Conservation (phyloP, 2,797 vertebrate species). For the Dromococcyx pavoninus region DNA sequence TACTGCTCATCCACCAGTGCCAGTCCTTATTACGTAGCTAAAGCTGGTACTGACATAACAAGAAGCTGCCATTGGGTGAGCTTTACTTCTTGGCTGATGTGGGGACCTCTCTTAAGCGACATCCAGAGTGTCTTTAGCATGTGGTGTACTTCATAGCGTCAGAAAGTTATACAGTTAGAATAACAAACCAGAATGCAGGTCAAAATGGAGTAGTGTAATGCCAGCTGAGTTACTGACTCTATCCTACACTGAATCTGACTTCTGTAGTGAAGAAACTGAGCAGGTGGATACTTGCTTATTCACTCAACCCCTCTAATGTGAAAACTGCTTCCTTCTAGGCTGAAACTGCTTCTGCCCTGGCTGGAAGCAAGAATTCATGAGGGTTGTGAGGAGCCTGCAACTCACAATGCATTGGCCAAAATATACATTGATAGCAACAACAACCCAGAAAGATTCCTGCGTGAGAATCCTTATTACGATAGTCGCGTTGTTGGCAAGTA, state of each 20-base stretch:
- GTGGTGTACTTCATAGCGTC: background rate
- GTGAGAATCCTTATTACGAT: slow-evolving; percentile 96
- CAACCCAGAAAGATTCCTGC: slow-evolving; percentile 95
- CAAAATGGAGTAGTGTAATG: background rate
- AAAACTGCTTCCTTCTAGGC: slow-evolving; percentile 70
- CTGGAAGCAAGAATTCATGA: slow-evolving; percentile 97
- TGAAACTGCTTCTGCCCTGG: slow-evolving; percentile 97
- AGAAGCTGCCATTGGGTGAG: background rate
- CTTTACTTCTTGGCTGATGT: background rate
- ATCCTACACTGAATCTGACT: background rate
- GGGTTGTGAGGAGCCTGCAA: slow-evolving; percentile 96
- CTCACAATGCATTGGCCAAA: slow-evolving; percentile 96
- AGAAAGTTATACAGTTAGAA: background rate
- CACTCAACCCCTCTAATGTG: background rate
- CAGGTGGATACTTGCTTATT: background rate
- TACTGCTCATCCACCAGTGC: background rate
- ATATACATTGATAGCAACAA: slow-evolving; percentile 99
- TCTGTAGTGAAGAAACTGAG: background rate
- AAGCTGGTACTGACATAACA: background rate
- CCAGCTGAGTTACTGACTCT: background rate
- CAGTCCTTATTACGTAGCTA: background rate
- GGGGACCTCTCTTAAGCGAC: background rate
- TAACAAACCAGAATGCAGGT: background rate
- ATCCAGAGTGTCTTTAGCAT: background rate
- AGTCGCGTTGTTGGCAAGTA: slow-evolving; percentile 98